Conservation (phyloP, 2,888 invertebrate species). For the Leptura quadrifasciata region DNA sequence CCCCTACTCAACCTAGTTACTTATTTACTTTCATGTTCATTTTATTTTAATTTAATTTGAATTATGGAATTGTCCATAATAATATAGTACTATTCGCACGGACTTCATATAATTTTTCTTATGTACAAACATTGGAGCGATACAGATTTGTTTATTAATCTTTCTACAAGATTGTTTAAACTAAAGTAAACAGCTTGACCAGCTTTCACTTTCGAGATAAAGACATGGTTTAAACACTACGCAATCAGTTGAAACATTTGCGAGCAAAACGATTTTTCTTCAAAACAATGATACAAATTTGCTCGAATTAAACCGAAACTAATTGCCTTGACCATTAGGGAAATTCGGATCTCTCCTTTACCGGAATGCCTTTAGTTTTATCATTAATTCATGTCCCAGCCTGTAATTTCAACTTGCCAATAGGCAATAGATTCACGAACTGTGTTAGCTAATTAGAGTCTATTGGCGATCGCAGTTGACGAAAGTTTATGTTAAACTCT, state of each 20-base stretch:
- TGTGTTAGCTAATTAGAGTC: conserved; percentile 52
- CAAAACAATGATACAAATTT: conserved; percentile 25
- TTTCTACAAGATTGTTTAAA: no score
- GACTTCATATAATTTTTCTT: no score
- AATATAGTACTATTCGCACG: no score
- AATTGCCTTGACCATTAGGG: conserved; percentile 53
- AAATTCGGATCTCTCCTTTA: conserved; percentile 50
- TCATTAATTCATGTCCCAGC: conserved; percentile 52
- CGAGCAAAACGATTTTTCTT: conserved; percentile 20
- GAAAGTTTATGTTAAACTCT: conserved; percentile 45
- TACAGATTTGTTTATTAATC: no score
- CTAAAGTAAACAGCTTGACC: no score
- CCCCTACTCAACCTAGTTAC: no score
- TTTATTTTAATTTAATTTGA: no score
- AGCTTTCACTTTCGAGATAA: not conserved
- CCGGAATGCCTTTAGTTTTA: conserved; percentile 51
- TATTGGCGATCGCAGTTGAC: conserved; percentile 51
- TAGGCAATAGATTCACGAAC: conserved; percentile 52
- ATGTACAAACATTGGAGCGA: no score
- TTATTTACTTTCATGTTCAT: no score
- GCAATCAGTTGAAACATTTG: not conserved
- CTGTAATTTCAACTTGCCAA: conserved; percentile 52
- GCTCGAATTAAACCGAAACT: conserved; percentile 32
- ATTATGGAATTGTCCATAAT: no score
- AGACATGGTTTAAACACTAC: not conserved